Evolutionary conservation across 1,140 invertebrate species (phyloP), one percentile per base, ranked within the genome.

Genomic region (Camponotus floridanus): DNA sequence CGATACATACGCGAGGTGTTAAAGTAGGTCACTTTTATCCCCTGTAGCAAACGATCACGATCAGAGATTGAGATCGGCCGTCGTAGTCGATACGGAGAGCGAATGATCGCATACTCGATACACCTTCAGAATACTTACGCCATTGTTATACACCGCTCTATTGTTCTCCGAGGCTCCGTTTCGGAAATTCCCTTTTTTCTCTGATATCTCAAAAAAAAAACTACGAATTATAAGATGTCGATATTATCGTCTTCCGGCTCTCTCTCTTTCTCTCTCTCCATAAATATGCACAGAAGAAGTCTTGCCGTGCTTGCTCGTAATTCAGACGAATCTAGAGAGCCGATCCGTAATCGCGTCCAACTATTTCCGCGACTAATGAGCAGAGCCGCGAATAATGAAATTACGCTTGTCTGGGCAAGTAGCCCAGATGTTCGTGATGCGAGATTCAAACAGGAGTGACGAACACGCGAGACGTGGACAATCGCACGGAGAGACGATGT

Each of bases 21-120:
- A 26, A 90, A 90, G 71, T 90, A 81, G 89, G 89, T 90, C 89
- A 88, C 89, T 90, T 90, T 90, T 90, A 90, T 89, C 86, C 89
- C 89, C 89, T 64, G 88, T 90, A 90, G 89, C 89, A 84, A 90
- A 64, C 86, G 88, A 90, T 90, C 84, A n/a, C 81, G 87, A 89
- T 89, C 78, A 15, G 78, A 86, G 87, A 88, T 87, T 71, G 70
- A 61, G 64, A 85, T 86, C 88, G 57, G 48, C 61, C 61, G 61
- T 36, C 61, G 61, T 36, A 42, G 45, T 8, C 57, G 26, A 26
- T 39, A 67, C 33, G 76, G 73, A 79, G 86, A 86, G 67, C 74
- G 74, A 86, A 42, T 48, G 62, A 83, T 86, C 87, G 48, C 61
- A 33, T 8, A 15, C 13, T 48, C 68, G 11, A 59, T 83, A 59